A percentile compares a stretch with the other conserved stretches of the same genome.
Evolutionary conservation across 2,113 vertebrate species (phyloP).

Genomic region (Syrmaticus mikado): DNA sequence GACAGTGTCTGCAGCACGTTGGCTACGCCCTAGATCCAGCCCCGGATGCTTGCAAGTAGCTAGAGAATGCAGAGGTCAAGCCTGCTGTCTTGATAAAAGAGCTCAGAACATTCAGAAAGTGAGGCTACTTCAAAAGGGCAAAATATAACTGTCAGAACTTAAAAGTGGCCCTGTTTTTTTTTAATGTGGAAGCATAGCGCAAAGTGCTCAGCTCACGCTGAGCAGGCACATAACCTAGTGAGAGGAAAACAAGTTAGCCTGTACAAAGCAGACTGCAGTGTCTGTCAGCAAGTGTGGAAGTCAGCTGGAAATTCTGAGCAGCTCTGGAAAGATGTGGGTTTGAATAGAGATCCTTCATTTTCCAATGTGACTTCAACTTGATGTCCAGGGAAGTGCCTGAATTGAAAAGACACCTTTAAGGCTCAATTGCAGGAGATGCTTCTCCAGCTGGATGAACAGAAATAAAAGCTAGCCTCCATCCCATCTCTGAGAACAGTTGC

Average conservation of each 20-base stretch:
- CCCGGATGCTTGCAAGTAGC: background rate
- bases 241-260: background rate
- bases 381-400: background rate
- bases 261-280: background rate
- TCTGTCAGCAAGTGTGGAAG: background rate
- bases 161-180: background rate
- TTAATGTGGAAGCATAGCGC: background rate
- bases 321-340: background rate
- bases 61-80: constrained; percentile 11
- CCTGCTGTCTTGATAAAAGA: background rate
- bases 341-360: background rate
- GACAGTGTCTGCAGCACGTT: background rate
- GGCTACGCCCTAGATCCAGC: background rate
- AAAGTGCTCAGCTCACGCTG: background rate
- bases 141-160: background rate
- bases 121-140: background rate
- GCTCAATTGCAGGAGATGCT: background rate
- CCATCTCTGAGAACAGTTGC: background rate
- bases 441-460: background rate
- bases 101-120: background rate
- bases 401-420: background rate
- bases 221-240: background rate
- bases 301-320: background rate
- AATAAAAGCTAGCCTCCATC: background rate
- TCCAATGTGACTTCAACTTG: background rate